Evolutionary conservation across 2,888 invertebrate species (phyloP), one percentile per base, ranked within the genome.

Genomic region (Macrophya alboannulata): DNA sequence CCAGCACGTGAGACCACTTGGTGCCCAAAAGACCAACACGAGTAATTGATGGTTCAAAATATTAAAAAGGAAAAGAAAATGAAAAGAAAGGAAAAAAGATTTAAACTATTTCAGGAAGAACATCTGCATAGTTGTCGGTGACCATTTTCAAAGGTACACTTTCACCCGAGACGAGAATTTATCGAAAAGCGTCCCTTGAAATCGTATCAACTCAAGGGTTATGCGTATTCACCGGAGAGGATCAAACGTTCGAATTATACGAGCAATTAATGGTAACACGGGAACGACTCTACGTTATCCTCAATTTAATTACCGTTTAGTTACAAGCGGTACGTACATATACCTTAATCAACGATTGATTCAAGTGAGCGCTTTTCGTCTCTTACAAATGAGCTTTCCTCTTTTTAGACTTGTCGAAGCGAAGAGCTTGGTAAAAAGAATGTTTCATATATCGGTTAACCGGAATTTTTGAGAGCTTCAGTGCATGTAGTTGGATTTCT

Each of bases 171-270:
- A 37, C 25, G 6, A 4, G 37, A 12, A 37, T 68, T 37, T 37
- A 15, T 37, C 68, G 10, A 12, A 37, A 37, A 37, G 37, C 51
- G 10, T 51, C 77, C 48, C 37, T 51, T 55, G 21, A 17, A 55
- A 21, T 55, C 37, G n/a, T 17, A 77, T 51, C 21, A 15, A 31
- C 77, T 10, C 25, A 68, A 25, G 31, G 37, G 31, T 15, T 68
- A 37, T 74, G 81, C 81, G 15, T 10, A 40, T 62, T 81, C 59
- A 15, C 5, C 5, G 17, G 5, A 62, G 43, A 43, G 62, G 43
- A 81, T 81, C 40, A 81, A 81, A 17, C 59, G 81, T 59, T 25
- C 43, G 17, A 59, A 62, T 81, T 62, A 62, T 81, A 79, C 79
- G 81, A 62, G 40, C 81, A 59, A 81, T 81, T 59, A 62, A 81